Percentiles rank a stretch among this genome's conserved stretches.
phyloP scores from a whole-genome alignment of 2,797 vertebrate genomes.

The Tauraco hartlaubi region DNA sequence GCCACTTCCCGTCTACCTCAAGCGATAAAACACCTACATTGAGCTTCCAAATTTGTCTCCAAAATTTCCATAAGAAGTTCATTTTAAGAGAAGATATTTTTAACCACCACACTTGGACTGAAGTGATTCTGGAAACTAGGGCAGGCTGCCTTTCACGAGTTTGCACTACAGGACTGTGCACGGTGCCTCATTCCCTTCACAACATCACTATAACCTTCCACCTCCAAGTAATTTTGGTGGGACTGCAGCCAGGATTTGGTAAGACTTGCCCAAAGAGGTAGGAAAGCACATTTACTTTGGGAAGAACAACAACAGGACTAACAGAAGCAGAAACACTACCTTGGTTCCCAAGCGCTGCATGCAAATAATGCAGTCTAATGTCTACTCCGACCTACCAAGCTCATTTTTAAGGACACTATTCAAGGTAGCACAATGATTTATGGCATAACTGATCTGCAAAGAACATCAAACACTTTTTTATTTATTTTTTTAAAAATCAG shows the following conservation, averaged over 20 bases:
- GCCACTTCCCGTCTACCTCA: background rate
- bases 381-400: background rate
- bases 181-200: rapidly evolving
- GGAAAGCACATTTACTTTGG: background rate
- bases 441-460: background rate
- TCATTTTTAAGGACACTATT: background rate
- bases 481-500: background rate
- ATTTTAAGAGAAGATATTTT: background rate
- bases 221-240: background rate
- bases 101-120: background rate
- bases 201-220: background rate
- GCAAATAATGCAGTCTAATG: background rate
- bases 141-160: background rate
- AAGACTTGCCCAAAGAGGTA: background rate
- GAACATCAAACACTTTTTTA: background rate
- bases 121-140: background rate
- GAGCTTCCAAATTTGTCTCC: background rate
- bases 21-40: background rate
- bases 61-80: background rate
- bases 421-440: background rate
- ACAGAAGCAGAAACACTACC: background rate
- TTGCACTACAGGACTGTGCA: background rate
- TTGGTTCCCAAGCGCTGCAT: background rate
- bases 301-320: background rate
- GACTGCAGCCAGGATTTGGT: background rate